Percentiles rank a stretch among this genome's conserved stretches.
phyloP scores from a whole-genome alignment of 2,888 invertebrate genomes.

The Agrotis ipsilon region DNA sequence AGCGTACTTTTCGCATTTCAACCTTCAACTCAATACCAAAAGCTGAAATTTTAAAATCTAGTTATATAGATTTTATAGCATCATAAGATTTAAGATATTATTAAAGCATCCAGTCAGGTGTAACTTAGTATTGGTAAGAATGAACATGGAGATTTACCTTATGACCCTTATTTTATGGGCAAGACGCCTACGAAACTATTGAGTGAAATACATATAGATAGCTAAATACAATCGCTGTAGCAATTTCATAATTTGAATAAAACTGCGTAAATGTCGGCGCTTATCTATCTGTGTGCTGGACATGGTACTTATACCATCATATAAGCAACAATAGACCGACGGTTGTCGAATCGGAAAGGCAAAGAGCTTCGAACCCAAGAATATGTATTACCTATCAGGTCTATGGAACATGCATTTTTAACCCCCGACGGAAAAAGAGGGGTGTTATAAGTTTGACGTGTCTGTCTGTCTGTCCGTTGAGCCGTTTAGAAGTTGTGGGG shows the following conservation, averaged over 20 bases:
- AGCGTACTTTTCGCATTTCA: neutral
- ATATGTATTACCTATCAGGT: neutral
- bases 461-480: no score
- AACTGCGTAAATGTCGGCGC: constrained; percentile 3
- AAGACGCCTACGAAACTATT: neutral
- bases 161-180: constrained; percentile 12
- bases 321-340: neutral
- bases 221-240: neutral
- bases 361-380: neutral
- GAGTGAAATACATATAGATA: neutral
- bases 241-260: constrained; percentile 9
- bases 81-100: no score
- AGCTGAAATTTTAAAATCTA: neutral
- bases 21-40: neutral
- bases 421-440: no score
- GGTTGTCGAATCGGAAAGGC: neutral
- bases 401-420: neutral
- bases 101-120: no score
- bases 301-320: neutral
- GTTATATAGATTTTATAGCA: no score
- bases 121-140: no score
- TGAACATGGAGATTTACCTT: neutral
- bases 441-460: no score
- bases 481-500: no score
- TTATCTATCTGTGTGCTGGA: neutral